Conservation (phyloP, 2,888 invertebrate species). For the Mactromeris polynyma region DNA sequence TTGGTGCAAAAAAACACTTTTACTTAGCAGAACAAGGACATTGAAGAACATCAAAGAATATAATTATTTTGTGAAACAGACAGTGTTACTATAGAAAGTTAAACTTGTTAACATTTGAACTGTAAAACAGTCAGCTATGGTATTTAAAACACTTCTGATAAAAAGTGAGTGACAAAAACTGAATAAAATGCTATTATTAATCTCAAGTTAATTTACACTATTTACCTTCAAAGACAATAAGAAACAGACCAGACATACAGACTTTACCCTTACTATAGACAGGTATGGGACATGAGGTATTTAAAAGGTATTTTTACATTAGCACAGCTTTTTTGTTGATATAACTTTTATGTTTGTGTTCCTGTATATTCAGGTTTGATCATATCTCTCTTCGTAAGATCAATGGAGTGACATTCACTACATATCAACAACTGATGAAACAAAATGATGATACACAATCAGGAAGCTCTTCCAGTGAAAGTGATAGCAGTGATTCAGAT, state of each 20-base stretch:
- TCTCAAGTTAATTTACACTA: background rate
- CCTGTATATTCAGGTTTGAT: background rate
- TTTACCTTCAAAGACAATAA: background rate
- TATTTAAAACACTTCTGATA: too few relatives aligned
- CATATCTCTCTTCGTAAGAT: background rate
- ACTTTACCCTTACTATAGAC: background rate
- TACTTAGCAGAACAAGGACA: too few relatives aligned
- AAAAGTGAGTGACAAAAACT: background rate
- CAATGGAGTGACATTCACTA: background rate
- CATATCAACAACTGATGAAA: background rate
- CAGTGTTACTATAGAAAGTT: too few relatives aligned
- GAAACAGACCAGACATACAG: background rate
- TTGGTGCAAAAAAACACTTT: too few relatives aligned
- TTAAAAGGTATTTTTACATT: background rate
- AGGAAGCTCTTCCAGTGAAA: slow-evolving; percentile 12
- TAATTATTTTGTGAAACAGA: too few relatives aligned
- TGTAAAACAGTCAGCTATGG: too few relatives aligned
- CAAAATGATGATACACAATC: background rate
- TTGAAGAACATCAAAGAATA: too few relatives aligned
- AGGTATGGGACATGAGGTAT: background rate
- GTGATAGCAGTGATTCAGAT: slow-evolving; percentile 30
- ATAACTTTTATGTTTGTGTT: background rate
- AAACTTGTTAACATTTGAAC: too few relatives aligned
- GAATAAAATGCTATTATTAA: background rate
- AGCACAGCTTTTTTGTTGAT: background rate